Base-by-base conservation (phyloP, 2,888 invertebrate genomes). In the Zeuzera pyrina region DNA sequence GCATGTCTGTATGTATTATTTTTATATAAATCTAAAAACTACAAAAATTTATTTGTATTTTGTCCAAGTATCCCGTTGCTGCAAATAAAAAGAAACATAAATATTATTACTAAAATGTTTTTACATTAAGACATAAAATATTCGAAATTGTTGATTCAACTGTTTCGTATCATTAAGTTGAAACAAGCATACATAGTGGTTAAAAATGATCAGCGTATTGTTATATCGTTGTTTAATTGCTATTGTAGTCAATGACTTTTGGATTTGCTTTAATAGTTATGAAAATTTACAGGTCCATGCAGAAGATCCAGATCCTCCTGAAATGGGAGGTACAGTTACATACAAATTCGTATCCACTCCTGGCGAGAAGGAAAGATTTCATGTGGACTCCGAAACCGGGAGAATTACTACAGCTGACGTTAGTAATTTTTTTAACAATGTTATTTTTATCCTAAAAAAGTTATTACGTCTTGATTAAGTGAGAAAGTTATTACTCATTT, bases 301-400 rank as follows among this genome's bases (percentile, higher is more conserved):
- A 13, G 85, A 81, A 41, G 94, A 94, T 66, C 70, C 81, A 31
- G 94, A 94, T 71, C 88, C 89, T 2, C 87, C 86, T 0, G 90
- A 91, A 43, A 87, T 88, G 53, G 92, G 94, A 50, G 91, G 92
- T 11, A 91, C 89, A 33, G 89, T 97, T 31, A 91, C 88, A 6
- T 97, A 96, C 77, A 90, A 91, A 53, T 91, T 97, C 56, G 90
- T 93, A 7, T 88, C 89, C 34, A 87, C 90, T 14, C 88, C 89
- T 10, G 89, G 88, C 12, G 91, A 92, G 62, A 88, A 90, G 47
- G 85, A 88, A 36, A 88, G 91, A 62, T 97, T 97, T 68, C 86
- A 86, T 43, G 94, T 97, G 39, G 89, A 95, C 62, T 86, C 90
- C 13, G 76, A 72, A 31, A 89, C 91, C 15, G 97, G 97, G 15